These are phyloP conservation scores for Epicauta chinensis DNA, from an alignment of 1,140 invertebrate genomes.

Conservation along the genomic window DNA sequence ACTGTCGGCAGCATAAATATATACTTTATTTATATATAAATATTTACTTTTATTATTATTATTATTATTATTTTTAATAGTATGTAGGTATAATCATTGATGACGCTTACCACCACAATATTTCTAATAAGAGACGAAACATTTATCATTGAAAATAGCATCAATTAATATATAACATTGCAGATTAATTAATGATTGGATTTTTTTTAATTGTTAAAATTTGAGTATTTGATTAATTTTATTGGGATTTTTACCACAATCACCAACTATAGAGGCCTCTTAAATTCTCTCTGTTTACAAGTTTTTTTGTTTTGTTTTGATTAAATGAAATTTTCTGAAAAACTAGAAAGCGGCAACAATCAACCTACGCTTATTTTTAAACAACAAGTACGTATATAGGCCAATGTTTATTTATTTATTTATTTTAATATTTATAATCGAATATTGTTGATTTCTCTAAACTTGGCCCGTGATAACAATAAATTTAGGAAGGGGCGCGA, in stretches of 20 bases:
- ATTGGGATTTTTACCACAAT: background rate
- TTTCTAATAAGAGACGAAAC: conserved; percentile 18
- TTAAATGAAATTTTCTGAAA: background rate
- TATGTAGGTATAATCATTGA: conserved; percentile 1
- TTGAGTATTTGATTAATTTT: conserved; percentile 17
- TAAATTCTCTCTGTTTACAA: background rate
- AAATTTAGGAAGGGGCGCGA: too few relatives aligned
- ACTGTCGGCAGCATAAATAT: conserved; percentile 13
- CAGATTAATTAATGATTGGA: background rate
- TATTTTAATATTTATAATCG: background rate
- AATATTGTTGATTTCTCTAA: too few relatives aligned
- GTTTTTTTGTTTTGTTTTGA: too few relatives aligned
- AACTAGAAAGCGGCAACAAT: conserved; percentile 17
- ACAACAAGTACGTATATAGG: conserved; percentile 23
- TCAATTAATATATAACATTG: conserved; percentile 20
- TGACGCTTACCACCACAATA: conserved; percentile 19
- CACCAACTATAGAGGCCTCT: background rate
- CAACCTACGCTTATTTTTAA: conserved; percentile 19
- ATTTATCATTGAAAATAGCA: conserved; percentile 26
- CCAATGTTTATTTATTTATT: conserved; percentile 8
- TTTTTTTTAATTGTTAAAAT: conserved; percentile 6
- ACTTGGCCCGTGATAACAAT: too few relatives aligned
- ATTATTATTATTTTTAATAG: too few relatives aligned
- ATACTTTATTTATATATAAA: background rate
- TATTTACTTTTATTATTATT: too few relatives aligned